Percentiles rank a stretch among this genome's conserved stretches.
Conservation (phyloP, 92 coral and sea anemone genomes). For the Epizoanthus fatuus region DNA sequence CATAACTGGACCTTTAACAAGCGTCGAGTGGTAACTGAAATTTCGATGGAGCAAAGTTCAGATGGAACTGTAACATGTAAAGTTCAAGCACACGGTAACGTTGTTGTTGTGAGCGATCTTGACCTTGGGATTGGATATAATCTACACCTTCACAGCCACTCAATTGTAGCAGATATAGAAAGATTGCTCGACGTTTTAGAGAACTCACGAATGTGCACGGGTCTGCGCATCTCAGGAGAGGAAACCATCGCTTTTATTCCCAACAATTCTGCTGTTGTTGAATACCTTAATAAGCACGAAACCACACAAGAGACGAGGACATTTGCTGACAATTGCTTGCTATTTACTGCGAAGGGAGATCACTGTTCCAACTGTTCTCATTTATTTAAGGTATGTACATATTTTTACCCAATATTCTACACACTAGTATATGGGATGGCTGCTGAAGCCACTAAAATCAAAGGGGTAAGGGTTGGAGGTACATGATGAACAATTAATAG, state of each 20-base stretch:
- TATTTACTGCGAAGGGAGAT: neutral
- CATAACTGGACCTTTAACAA: neutral
- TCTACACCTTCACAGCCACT: neutral
- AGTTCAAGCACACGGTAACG: neutral
- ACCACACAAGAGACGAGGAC: neutral
- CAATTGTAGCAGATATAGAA: neutral
- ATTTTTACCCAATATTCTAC: too few relatives aligned
- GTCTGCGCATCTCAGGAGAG: neutral
- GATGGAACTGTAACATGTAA: neutral
- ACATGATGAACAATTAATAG: too few relatives aligned
- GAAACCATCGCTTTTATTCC: neutral
- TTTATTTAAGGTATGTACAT: neutral
- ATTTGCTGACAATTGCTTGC: neutral
- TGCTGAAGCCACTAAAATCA: too few relatives aligned
- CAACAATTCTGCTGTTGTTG: neutral
- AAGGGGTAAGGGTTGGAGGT: too few relatives aligned
- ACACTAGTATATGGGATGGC: too few relatives aligned
- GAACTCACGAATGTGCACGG: neutral
- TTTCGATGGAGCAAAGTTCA: neutral
- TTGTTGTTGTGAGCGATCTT: neutral
- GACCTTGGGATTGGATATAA: too few relatives aligned
- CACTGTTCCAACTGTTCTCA: constrained; percentile 1
- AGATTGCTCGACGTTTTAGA: neutral
- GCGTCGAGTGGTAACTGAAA: neutral
- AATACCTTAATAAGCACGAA: neutral